Evolutionary conservation across 2,113 vertebrate species (phyloP), one percentile per base, ranked within the genome.

Genomic region (Odobenus rosmarus): DNA sequence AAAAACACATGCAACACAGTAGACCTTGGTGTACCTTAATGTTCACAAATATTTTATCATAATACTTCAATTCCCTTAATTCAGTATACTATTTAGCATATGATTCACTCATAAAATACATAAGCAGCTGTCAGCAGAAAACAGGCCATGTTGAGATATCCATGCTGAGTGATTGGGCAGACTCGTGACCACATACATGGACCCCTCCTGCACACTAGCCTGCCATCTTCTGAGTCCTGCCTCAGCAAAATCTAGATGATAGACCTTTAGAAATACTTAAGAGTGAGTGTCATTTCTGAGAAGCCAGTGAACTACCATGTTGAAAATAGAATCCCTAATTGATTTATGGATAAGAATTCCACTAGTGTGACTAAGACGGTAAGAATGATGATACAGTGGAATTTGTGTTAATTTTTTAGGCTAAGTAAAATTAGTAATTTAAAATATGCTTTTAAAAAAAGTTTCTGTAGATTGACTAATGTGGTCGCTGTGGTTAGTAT

Each of bases 331-430:
- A 31, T 86, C 23, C n/a, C 28, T 88, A 55, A 24, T 79, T 85
- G 19, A 92, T 59, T 86, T 83, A 57, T 82, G 7, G 8, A 4
- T 86, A 82, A 67, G 23, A 82, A 85, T 80, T 89, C 51, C 28
- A 67, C 55, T 89, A 42, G 5, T 61, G 31, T 82, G 18, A 85
- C 23, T 91, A 76, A 67, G 23, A 51, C 3, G 76, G 5, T 88
- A 94, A 91, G 8, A 93, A 93, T 53, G 16, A n/a, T 89, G 59
- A 96, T 62, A 67, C 0, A n/a, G 13, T 86, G 51, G 87, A 18
- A 14, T 88, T 53, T 96, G 24, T 95, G 46, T 77, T 51, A 55
- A 82, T 57, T 69, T 93, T 88, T 94, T 72, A 96, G 87, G 46
- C 10, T 53, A 28, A 12, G 31, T 88, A 91, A 92, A 18, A 46